A percentile compares a stretch with the other conserved stretches of the same genome.
phyloP scores from a whole-genome alignment of 2,888 invertebrate genomes.

The Xestia ashworthii region DNA sequence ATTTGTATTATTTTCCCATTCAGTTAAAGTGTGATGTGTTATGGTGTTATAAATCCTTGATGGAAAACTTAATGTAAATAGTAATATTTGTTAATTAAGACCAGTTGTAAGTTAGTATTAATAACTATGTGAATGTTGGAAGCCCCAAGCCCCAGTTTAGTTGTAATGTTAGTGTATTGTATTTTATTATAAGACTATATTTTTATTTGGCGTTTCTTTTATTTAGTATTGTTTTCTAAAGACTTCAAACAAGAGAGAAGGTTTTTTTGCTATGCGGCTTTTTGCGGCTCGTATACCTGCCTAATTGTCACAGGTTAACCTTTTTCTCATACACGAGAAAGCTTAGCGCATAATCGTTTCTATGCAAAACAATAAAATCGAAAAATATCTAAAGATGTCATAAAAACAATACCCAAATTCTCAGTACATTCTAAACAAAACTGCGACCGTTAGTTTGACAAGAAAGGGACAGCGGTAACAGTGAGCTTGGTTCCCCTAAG shows the following conservation, averaged over 20 bases:
- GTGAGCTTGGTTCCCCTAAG: constrained; percentile 25
- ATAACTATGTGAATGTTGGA: constrained; percentile 42
- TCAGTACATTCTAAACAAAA: constrained; percentile 34
- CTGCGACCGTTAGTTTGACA: constrained; percentile 40
- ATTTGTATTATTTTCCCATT: constrained; percentile 50
- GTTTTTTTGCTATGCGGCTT: background rate
- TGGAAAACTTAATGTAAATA: constrained; percentile 61
- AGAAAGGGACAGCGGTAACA: constrained; percentile 32
- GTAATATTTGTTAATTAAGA: constrained; percentile 51
- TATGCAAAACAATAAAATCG: background rate
- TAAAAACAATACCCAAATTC: constrained; percentile 46
- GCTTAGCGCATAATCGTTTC: background rate
- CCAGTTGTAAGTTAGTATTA: constrained; percentile 50
- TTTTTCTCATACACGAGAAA: background rate
- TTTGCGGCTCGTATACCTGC: background rate
- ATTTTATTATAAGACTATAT: constrained; percentile 62
- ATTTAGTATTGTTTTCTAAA: background rate
- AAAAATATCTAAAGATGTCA: background rate
- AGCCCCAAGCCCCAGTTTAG: constrained; percentile 64
- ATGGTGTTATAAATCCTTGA: constrained; percentile 35
- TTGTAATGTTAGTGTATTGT: constrained; percentile 60
- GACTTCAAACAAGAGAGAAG: background rate
- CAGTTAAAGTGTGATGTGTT: constrained; percentile 20
- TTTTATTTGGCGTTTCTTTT: constrained; percentile 54
- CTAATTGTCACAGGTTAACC: background rate